Percentiles rank a stretch among this genome's conserved stretches.
phyloP scores from a whole-genome alignment of 2,797 vertebrate species.

The Hipposideros larvatus region DNA sequence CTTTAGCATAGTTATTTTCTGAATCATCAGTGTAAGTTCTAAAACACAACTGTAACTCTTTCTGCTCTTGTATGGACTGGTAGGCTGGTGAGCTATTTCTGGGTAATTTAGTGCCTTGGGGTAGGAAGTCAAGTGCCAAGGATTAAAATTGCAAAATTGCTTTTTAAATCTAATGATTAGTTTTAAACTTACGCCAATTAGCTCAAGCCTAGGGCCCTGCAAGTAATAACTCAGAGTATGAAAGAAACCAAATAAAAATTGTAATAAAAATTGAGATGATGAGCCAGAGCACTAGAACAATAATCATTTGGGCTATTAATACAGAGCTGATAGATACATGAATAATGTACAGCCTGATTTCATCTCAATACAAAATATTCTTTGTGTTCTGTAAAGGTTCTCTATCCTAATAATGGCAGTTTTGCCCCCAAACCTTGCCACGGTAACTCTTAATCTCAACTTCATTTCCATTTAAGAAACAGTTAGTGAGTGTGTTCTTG shows the following conservation, averaged over 20 bases:
- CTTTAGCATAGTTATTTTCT: not conserved
- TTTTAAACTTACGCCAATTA: conserved; percentile 76
- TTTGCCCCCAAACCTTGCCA: not conserved
- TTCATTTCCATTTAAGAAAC: conserved; percentile 43
- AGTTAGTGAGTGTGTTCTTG: not conserved
- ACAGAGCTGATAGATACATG: not conserved
- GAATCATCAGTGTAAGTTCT: not conserved
- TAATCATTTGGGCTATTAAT: conserved; percentile 35
- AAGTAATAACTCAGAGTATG: conserved; percentile 58
- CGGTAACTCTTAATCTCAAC: not conserved
- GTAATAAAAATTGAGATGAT: conserved; percentile 44
- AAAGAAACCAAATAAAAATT: conserved; percentile 68
- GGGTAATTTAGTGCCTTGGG: conserved; percentile 65
- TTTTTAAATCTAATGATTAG: conserved; percentile 64
- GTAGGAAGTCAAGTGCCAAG: conserved; percentile 68
- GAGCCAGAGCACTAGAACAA: conserved; percentile 29
- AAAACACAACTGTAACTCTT: not conserved
- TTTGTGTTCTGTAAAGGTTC: not conserved
- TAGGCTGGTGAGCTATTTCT: not conserved
- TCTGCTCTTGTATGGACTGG: not conserved
- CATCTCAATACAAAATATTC: not conserved
- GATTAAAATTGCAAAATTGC: conserved; percentile 73
- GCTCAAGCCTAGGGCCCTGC: conserved; percentile 32
- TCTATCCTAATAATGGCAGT: not conserved
- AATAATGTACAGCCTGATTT: not conserved